Base-by-base conservation (phyloP, 2,797 vertebrate genomes). In the Lepidocolaptes lacrymiger region DNA sequence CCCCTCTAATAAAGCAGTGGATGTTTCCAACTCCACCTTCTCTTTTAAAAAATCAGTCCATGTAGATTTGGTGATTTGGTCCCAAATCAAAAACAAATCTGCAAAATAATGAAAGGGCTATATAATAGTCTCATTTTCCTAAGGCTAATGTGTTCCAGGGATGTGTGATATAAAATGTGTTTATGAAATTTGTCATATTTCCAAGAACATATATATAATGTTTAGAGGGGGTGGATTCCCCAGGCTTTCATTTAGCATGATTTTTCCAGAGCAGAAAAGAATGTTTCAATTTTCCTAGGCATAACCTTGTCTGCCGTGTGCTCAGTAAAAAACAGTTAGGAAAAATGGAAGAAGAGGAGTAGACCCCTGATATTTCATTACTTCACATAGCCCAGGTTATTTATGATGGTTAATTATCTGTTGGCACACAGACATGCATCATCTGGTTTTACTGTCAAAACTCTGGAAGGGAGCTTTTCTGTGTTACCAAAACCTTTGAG, bases 191-290 rank as follows among this genome's bases (percentile, higher is more conserved):
- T 91, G 92, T 78, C 81, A 26, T 66, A 86, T 88, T 95, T 95
- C 95, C 95, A 96, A 87, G 77, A 93, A 93, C 62, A 89, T 55
- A 91, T 94, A 94, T 90, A 89, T 85, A 85, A 89, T 75, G 43
- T 63, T 85, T 72, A 62, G 82, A 92, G 85, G 81, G 73, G 71
- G 67, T 95, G 87, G 85, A 96, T 95, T 96, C 92, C 96, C 92
- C 52, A 88, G 74, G 63, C 92, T 92, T 93, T 95, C 85, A 85
- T 94, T 96, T 92, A 91, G 34, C 66, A 49, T 58, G 67, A 87
- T 58, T 95, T 96, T 95, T 95, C 93, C 88, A 95, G 86, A 85
- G n/a, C 67, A 93, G 85, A 93, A 93, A 94, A 66, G 73, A 92
- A 78, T 78, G 82, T 49, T 95, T 74, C 58, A 80, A 4, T 80